Evolutionary conservation across 2,113 vertebrate genomes (phyloP).

Genomic region (Macroglossus sobrinus): DNA sequence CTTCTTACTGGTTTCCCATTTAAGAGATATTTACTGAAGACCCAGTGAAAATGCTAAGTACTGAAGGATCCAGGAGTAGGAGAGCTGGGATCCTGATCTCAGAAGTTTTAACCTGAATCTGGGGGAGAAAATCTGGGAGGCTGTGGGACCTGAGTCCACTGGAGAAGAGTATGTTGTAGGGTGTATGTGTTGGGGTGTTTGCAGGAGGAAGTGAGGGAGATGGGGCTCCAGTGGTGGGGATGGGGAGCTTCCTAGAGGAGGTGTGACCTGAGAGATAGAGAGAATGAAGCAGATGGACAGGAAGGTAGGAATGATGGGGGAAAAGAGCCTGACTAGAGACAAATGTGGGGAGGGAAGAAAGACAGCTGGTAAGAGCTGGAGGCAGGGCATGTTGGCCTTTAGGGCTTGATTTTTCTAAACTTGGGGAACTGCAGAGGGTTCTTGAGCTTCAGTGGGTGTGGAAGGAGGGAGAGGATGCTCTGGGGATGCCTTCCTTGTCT

Average conservation of each 20-base stretch:
- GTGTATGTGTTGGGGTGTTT: neutral
- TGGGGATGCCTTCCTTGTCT: neutral
- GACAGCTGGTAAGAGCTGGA: neutral
- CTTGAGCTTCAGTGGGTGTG: neutral
- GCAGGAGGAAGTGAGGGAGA: neutral
- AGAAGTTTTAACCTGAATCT: neutral
- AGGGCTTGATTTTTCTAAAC: neutral
- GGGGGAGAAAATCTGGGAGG: neutral
- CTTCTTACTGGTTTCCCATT: neutral
- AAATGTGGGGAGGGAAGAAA: neutral
- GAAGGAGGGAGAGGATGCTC: neutral
- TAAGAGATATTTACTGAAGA: neutral
- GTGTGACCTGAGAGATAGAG: neutral
- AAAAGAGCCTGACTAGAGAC: neutral
- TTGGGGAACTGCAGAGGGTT: neutral
- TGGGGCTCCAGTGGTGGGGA: neutral
- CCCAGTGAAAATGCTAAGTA: neutral
- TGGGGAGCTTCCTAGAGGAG: neutral
- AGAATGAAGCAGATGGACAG: neutral
- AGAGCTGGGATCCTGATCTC: neutral
- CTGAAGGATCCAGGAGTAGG: neutral
- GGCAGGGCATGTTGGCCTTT: neutral
- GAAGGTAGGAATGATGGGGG: neutral
- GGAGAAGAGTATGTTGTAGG: neutral
- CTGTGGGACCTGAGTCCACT: neutral